phyloP scores from a whole-genome alignment of 2,797 vertebrate genomes.

The Characodon lateralis region DNA sequence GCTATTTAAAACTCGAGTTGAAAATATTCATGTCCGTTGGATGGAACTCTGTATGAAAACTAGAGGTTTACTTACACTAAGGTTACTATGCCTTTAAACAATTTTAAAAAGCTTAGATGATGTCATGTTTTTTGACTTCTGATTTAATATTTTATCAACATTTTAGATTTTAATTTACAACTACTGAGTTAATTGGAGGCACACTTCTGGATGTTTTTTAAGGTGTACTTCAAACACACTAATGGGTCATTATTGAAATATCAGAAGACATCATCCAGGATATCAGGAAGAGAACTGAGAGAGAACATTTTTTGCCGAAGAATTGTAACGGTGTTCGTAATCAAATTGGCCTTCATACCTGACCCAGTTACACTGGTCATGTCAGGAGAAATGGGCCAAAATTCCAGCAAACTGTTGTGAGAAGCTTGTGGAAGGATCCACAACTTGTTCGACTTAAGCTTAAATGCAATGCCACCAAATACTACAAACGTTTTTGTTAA shows the following conservation, averaged over 20 bases:
- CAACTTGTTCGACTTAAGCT: too few relatives aligned
- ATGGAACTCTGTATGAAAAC: not conserved
- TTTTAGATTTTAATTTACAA: not conserved
- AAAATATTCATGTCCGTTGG: not conserved
- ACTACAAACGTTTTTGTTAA: too few relatives aligned
- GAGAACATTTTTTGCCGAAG: too few relatives aligned
- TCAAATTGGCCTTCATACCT: too few relatives aligned
- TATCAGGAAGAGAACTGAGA: not conserved
- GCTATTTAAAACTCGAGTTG: not conserved
- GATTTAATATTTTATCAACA: not conserved
- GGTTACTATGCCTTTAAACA: not conserved
- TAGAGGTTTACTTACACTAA: not conserved
- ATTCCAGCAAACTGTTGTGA: too few relatives aligned
- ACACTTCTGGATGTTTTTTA: not conserved
- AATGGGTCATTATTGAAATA: not conserved
- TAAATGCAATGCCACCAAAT: too few relatives aligned
- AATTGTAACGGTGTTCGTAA: too few relatives aligned
- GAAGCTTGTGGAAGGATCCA: too few relatives aligned
- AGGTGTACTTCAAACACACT: not conserved
- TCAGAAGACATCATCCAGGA: not conserved
- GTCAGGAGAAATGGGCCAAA: too few relatives aligned
- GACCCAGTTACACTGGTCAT: too few relatives aligned
- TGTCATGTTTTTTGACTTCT: not conserved
- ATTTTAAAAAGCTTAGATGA: not conserved
- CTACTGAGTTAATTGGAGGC: not conserved